Evolutionary conservation across 2,113 vertebrate species (phyloP).

Genomic region (Dicaeum eximium): DNA sequence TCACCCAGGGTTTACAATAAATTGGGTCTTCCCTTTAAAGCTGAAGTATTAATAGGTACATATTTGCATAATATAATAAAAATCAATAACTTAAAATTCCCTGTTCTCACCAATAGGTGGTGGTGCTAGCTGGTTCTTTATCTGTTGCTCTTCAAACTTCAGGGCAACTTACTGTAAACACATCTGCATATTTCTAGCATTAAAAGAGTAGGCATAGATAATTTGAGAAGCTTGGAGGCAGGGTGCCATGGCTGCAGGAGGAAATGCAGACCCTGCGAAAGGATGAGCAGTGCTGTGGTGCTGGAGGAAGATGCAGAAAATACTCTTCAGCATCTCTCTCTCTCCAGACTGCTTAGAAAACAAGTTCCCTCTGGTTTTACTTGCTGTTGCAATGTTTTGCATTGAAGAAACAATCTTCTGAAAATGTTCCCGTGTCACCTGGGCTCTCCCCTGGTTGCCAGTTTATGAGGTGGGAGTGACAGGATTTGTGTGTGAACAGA

Average conservation of each 20-base stretch:
- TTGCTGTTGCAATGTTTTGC: not conserved
- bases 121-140: constrained; percentile 46
- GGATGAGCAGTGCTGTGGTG: fast-evolving
- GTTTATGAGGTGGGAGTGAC: not conserved
- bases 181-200: not conserved
- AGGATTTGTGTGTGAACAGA: not conserved
- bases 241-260: not conserved
- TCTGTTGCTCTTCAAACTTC: not conserved
- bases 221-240: not conserved
- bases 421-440: fast-evolving
- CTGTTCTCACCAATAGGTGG: constrained; percentile 46
- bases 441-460: not conserved
- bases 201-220: not conserved
- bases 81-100: not conserved
- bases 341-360: not conserved
- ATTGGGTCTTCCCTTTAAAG: not conserved
- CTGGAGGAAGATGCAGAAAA: not conserved
- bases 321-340: fast-evolving
- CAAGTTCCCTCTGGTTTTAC: not conserved
- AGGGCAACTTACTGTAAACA: not conserved
- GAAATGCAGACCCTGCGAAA: no score
- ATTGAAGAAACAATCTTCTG: not conserved
- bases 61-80: not conserved
- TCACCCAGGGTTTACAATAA: not conserved
- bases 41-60: not conserved